phyloP scores from a whole-genome alignment of 1,140 invertebrate genomes.

The Galendromus occidentalis region DNA sequence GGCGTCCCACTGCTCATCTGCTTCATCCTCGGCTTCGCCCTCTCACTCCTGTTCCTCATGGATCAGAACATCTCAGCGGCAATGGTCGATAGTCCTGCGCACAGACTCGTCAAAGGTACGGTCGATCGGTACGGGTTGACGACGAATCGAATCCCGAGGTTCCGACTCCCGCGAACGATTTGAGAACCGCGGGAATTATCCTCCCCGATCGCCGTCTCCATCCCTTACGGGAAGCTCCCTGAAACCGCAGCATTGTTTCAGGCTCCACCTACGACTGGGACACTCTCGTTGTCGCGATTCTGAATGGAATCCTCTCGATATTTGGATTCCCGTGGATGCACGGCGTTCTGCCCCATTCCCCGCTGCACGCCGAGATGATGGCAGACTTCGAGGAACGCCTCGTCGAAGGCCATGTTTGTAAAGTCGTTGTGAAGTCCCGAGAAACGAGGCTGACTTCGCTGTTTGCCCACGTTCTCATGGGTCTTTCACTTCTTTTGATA shows the following conservation, averaged over 20 bases:
- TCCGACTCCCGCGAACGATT: too few species aligned
- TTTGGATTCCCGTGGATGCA: conserved; percentile 17
- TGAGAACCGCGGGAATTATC: too few species aligned
- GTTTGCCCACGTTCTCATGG: not conserved
- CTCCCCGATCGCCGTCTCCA: too few species aligned
- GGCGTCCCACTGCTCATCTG: conserved; percentile 22
- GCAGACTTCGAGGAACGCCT: conserved; percentile 15
- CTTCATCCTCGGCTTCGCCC: conserved; percentile 31
- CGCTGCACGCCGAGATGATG: conserved; percentile 14
- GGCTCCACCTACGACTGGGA: conserved; percentile 17
- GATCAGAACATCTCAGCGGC: conserved; percentile 36
- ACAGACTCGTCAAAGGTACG: conserved; percentile 24
- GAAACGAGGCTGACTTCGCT: not conserved
- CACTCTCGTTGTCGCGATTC: conserved; percentile 15
- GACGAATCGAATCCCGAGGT: too few species aligned
- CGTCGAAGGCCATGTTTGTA: conserved; percentile 10
- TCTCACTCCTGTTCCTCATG: conserved; percentile 36
- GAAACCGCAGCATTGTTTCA: too few species aligned
- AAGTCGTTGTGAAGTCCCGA: not conserved
- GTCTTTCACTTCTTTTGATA: not conserved
- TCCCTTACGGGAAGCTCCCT: too few species aligned
- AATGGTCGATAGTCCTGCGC: conserved; percentile 32
- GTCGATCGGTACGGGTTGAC: too few species aligned
- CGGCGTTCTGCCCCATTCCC: conserved; percentile 16
- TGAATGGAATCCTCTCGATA: conserved; percentile 13